Base-by-base conservation (phyloP, 2,113 vertebrate species). In the Siniperca knerii region DNA sequence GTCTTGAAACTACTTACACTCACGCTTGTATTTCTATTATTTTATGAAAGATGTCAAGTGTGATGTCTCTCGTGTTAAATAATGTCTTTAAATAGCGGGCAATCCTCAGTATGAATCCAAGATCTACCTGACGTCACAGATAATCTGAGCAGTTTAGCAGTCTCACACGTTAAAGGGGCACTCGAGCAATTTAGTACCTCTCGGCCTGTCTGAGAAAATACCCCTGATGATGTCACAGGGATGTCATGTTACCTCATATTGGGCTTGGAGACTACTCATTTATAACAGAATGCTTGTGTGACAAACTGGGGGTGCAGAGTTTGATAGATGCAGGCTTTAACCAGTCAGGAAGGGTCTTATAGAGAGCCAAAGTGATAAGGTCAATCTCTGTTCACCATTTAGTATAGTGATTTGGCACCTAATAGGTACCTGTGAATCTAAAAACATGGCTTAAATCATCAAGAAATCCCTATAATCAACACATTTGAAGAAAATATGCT, bases 1-100 rank as follows among this genome's bases (percentile, higher is more conserved):
- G 89, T 95, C 76, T 89, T 90, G 58, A 93, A 93, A 80, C 46
- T 18, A 12, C 40, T 20, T 1, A 15, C 55, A 29, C n/a, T 33
- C 21, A 2, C 44, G 35, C 8, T 60, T 60, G 16, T 76, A 2
- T 66, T 65, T 71, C 55, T 86, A 12, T 8, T 5, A 16, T 21
- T 69, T 0, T 11, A 35, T 78, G 6, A 48, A 29, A 4, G 3
- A n/a, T 13, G 42, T 13, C 1, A 1, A 4, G 13, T 46, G 10
- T 6, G 40, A 11, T 2, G 11, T 25, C 10, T 37, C 18, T 37
- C 0, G 15, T 8, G 37, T 37, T 58, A 4, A 73, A 60, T 75
- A 6, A 16, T 70, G 20, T 69, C 2, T 16, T 33, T 13, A 16
- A 79, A 50, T 37, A 20, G 9, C 4, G 0, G 46, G 2, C 16